These are phyloP conservation scores for Hypomecis atomaria DNA, from an alignment of 2,888 invertebrate genomes.

Conservation along the genomic window DNA sequence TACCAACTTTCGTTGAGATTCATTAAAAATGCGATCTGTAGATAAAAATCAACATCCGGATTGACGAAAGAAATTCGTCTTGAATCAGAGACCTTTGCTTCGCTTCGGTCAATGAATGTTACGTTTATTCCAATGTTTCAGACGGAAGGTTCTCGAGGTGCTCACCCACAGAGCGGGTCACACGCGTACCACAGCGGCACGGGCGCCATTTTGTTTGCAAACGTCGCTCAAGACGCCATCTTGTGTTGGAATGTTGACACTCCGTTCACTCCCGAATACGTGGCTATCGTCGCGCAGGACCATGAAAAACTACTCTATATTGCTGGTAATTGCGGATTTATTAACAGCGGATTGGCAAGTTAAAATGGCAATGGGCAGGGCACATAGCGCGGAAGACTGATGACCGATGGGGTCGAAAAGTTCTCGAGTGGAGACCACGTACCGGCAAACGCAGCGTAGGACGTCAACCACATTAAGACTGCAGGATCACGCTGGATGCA, in stretches of 20 bases:
- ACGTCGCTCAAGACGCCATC: conserved; percentile 89
- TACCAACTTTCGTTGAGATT: too few relatives aligned
- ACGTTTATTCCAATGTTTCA: conserved; percentile 43
- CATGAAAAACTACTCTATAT: conserved; percentile 88
- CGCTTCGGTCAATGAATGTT: not conserved
- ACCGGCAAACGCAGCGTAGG: too few relatives aligned
- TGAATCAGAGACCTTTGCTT: too few relatives aligned
- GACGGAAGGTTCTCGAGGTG: conserved; percentile 81
- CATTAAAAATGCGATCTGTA: too few relatives aligned
- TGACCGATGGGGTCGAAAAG: too few relatives aligned
- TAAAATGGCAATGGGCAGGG: too few relatives aligned
- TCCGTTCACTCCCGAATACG: conserved; percentile 79
- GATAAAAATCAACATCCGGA: not conserved
- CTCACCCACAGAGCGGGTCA: conserved; percentile 86
- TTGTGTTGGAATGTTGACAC: conserved; percentile 90
- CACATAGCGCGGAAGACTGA: too few relatives aligned
- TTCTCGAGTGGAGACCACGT: too few relatives aligned
- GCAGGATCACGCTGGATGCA: too few relatives aligned
- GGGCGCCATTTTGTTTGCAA: conserved; percentile 87
- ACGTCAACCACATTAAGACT: too few relatives aligned
- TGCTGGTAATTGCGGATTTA: too few relatives aligned
- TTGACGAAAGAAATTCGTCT: not conserved
- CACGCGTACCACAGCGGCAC: conserved; percentile 86
- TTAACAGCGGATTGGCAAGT: too few relatives aligned
- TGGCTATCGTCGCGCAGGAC: conserved; percentile 86